Percentiles rank a stretch among this genome's conserved stretches.
Evolutionary conservation across 2,113 vertebrate species (phyloP).

Genomic region (Emydocephalus ijimae): DNA sequence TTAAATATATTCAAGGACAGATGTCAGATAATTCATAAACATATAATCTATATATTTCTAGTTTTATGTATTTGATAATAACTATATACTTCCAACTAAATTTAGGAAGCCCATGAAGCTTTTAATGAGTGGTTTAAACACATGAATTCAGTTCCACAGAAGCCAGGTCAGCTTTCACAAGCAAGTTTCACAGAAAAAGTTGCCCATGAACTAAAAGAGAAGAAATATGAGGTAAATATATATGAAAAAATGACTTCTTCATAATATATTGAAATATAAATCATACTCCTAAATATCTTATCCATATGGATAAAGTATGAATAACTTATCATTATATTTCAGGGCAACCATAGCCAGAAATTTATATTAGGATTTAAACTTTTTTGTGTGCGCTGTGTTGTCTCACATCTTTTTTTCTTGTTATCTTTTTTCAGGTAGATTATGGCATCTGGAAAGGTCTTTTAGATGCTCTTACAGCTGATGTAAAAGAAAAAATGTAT

Average conservation of each 20-base stretch:
- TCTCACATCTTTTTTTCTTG: slow-evolving; percentile 2
- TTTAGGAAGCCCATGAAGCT: slow-evolving; percentile 93
- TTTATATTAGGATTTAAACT: neutral
- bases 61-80: neutral
- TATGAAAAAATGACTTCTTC: slow-evolving; percentile 3
- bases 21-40: neutral
- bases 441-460: slow-evolving; percentile 85
- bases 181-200: slow-evolving; percentile 92
- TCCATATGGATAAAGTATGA: neutral
- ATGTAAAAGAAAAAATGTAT: slow-evolving; percentile 95
- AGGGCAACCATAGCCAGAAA: neutral
- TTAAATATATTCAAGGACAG: neutral
- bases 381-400: neutral
- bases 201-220: slow-evolving; percentile 92
- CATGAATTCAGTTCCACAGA: slow-evolving; percentile 87
- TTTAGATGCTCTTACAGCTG: slow-evolving; percentile 85
- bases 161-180: slow-evolving; percentile 79
- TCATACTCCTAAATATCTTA: neutral
- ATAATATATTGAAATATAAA: neutral
- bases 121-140: slow-evolving; percentile 97
- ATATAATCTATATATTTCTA: neutral
- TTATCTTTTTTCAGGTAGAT: slow-evolving; percentile 76
- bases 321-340: neutral
- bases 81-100: slow-evolving; percentile 28
- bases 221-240: slow-evolving; percentile 85